A percentile compares a stretch with the other conserved stretches of the same genome.
These are phyloP conservation scores for Mylabris sibirica DNA, from an alignment of 2,888 invertebrate genomes.

Conservation along the genomic window DNA sequence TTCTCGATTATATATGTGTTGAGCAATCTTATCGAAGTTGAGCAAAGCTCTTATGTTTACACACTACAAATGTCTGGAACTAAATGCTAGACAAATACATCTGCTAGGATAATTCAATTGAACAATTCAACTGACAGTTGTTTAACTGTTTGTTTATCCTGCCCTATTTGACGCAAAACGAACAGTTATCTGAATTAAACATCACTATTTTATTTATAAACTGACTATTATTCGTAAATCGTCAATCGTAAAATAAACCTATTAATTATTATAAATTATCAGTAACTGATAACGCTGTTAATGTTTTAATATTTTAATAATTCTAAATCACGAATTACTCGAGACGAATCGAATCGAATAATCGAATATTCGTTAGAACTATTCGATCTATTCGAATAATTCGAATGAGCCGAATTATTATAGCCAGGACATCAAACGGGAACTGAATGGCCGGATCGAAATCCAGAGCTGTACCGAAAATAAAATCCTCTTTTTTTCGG, in stretches of 20 bases:
- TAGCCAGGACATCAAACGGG: too few relatives aligned
- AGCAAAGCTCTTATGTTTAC: slow-evolving; percentile 32
- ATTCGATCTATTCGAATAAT: too few relatives aligned
- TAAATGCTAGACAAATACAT: slow-evolving; percentile 44
- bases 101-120: slow-evolving; percentile 43
- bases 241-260: not conserved
- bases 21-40: not conserved
- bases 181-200: not conserved
- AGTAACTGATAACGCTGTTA: not conserved
- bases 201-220: not conserved
- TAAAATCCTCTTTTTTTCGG: too few relatives aligned
- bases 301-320: too few relatives aligned
- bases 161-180: slow-evolving; percentile 30
- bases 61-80: slow-evolving; percentile 34
- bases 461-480: too few relatives aligned
- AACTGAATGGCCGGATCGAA: too few relatives aligned
- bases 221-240: not conserved
- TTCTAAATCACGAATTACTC: too few relatives aligned
- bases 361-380: too few relatives aligned
- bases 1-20: not conserved
- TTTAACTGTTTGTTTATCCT: slow-evolving; percentile 43
- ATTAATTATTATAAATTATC: not conserved
- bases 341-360: too few relatives aligned
- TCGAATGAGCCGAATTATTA: too few relatives aligned
- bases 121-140: slow-evolving; percentile 39